Base-by-base conservation (phyloP, 2,888 invertebrate species). In the Petrolisthes manimaculis region DNA sequence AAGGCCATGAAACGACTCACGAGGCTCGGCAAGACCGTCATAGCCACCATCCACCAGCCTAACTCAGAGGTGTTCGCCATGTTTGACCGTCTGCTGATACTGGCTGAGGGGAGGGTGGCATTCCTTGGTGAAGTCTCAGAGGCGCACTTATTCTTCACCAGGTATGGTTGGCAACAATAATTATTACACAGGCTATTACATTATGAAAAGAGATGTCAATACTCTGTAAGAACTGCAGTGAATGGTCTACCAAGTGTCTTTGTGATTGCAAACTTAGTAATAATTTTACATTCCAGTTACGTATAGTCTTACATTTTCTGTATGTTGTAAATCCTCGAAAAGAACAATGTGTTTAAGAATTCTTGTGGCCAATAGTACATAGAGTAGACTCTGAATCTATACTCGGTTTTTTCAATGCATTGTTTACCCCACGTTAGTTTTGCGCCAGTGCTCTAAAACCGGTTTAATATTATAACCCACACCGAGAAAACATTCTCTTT, bases 11-110 rank as follows among this genome's bases (percentile, higher is more conserved):
- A 90, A 87, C 75, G 83, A 21, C 82, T 89, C 82, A 89, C 89
- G 8, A 54, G 69, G 54, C n/a, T 95, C 92, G 97, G 98, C 53
- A 97, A 97, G 94, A 98, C 98, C 0, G 96, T 98, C 84, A 95
- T 98, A 21, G 96, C 96, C 92, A 98, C 98, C 0, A 97, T 99
- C 91, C 98, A 99, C 94, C 99, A 99, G 93, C 98, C 99, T 0
- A 97, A 97, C 0, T 98, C 97, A 0, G 97, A 98, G 93, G 93
- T 97, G 54, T 98, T 96, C 93, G 95, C 96, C 53, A 95, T 98
- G 94, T 98, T 98, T 92, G 97, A 98, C 93, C 96, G 96, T 92
- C 94, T 97, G 84, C 94, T 97, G 14, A 94, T 98, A 87, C 96
- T 99, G 95, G 96, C 98, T 0, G 97, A 98, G 92, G 99, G 99